These are phyloP conservation scores for Thomomys bottae DNA, from an alignment of 2,113 vertebrate species.

Conservation along the genomic window DNA sequence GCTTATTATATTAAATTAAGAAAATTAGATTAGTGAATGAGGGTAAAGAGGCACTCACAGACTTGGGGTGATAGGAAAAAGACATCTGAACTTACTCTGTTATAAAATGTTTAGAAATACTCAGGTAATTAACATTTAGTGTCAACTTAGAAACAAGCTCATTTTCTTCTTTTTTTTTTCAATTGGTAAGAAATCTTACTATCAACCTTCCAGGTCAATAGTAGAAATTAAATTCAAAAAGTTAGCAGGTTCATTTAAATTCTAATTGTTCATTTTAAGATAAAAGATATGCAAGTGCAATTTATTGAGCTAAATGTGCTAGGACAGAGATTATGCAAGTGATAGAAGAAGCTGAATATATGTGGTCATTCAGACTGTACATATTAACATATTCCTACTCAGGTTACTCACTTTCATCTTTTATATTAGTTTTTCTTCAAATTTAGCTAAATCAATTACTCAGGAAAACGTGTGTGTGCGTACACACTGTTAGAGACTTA, in stretches of 20 bases:
- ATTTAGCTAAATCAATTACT: slow-evolving; percentile 8
- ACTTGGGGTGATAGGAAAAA: not conserved
- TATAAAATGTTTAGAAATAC: slow-evolving; percentile 9
- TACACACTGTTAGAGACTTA: no score
- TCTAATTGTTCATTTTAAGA: slow-evolving; percentile 29
- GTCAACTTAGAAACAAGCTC: not conserved
- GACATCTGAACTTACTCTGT: not conserved
- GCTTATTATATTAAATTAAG: slow-evolving; percentile 44
- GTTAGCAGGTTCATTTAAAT: slow-evolving; percentile 21
- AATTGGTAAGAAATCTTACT: slow-evolving; percentile 39
- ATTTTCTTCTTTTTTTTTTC: slow-evolving; percentile 33
- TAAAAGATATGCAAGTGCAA: not conserved
- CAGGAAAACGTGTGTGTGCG: not conserved
- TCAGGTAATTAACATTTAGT: not conserved
- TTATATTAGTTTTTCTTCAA: not conserved
- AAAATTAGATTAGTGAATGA: slow-evolving; percentile 24
- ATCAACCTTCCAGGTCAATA: not conserved
- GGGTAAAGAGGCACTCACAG: not conserved
- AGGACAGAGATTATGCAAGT: not conserved
- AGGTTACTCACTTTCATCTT: slow-evolving; percentile 38
- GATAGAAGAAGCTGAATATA: not conserved
- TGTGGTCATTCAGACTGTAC: not conserved
- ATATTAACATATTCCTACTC: slow-evolving; percentile 15
- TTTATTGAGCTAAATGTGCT: slow-evolving; percentile 9
- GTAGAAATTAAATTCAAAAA: not conserved